These are phyloP conservation scores for Notolabrus celidotus DNA, from an alignment of 2,797 vertebrate genomes.

Conservation along the genomic window DNA sequence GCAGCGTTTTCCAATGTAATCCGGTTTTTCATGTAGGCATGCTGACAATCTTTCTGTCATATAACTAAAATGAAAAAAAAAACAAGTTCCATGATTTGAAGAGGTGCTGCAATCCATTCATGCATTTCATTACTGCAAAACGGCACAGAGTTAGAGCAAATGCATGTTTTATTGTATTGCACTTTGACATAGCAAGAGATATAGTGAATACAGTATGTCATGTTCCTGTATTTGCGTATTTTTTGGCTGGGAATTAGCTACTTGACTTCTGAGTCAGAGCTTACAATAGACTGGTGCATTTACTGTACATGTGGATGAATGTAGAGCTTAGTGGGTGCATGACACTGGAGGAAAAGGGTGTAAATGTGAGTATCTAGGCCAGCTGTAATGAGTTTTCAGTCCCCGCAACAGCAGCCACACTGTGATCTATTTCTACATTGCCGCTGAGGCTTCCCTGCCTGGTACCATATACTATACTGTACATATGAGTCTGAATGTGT, in stretches of 20 bases:
- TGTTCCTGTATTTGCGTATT: slow-evolving; percentile 14
- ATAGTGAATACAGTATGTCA: not conserved
- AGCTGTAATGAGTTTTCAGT: slow-evolving; percentile 70
- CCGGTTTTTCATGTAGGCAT: slow-evolving; percentile 39
- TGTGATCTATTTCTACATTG: slow-evolving; percentile 60
- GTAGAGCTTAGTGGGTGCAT: slow-evolving; percentile 26
- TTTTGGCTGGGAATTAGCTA: not conserved
- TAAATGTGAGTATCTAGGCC: slow-evolving; percentile 73
- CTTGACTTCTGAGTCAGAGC: not conserved
- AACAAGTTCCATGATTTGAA: slow-evolving; percentile 30
- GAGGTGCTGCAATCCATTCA: slow-evolving; percentile 31
- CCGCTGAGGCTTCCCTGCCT: slow-evolving; percentile 27
- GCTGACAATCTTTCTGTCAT: slow-evolving; percentile 45
- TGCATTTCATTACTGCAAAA: slow-evolving; percentile 39
- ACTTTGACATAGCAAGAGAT: slow-evolving; percentile 1
- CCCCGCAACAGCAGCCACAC: slow-evolving; percentile 37
- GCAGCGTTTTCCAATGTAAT: slow-evolving; percentile 18
- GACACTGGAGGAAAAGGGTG: slow-evolving; percentile 36
- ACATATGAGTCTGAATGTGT: not conserved
- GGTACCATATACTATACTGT: not conserved
- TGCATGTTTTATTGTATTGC: slow-evolving; percentile 23
- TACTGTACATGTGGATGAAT: slow-evolving; percentile 10
- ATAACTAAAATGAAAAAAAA: slow-evolving; percentile 44
- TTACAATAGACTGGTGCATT: slow-evolving; percentile 1
- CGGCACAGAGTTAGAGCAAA: slow-evolving; percentile 14